Evolutionary conservation across 2,888 invertebrate genomes (phyloP).

Genomic region (Homarus gammarus): DNA sequence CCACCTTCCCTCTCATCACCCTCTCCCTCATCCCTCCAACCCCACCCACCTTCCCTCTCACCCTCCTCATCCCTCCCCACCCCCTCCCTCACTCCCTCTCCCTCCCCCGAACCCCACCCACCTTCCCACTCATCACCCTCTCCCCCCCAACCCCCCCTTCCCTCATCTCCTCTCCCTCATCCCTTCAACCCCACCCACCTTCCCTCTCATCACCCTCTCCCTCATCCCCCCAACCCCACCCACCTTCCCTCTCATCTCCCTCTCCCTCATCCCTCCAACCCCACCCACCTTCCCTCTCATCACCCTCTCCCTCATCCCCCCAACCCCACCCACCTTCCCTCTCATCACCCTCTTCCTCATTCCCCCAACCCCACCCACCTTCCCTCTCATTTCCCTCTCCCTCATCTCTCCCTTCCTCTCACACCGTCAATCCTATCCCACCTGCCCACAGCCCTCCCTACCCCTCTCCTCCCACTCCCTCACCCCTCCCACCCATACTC

Average conservation of each 20-base stretch:
- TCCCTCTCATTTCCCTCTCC: too few relatives aligned
- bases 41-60: neutral
- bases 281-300: neutral
- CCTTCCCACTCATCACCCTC: neutral
- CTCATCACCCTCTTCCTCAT: too few relatives aligned
- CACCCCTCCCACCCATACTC: too few relatives aligned
- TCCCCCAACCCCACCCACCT: neutral
- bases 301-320: conserved; percentile 2
- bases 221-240: neutral
- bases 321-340: neutral
- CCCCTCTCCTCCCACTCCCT: too few relatives aligned
- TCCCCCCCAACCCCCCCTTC: neutral
- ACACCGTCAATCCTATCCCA: too few relatives aligned
- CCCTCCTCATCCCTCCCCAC: neutral
- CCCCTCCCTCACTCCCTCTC: too few relatives aligned
- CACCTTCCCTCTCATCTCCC: neutral
- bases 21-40: neutral
- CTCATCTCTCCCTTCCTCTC: neutral
- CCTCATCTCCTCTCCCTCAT: neutral
- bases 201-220: neutral
- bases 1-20: neutral
- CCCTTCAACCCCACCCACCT: neutral
- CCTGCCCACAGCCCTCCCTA: neutral
- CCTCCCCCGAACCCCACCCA: neutral
- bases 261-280: neutral